Evolutionary conservation across 2,888 invertebrate species (phyloP).

Genomic region (Mimumesa dahlbomi): DNA sequence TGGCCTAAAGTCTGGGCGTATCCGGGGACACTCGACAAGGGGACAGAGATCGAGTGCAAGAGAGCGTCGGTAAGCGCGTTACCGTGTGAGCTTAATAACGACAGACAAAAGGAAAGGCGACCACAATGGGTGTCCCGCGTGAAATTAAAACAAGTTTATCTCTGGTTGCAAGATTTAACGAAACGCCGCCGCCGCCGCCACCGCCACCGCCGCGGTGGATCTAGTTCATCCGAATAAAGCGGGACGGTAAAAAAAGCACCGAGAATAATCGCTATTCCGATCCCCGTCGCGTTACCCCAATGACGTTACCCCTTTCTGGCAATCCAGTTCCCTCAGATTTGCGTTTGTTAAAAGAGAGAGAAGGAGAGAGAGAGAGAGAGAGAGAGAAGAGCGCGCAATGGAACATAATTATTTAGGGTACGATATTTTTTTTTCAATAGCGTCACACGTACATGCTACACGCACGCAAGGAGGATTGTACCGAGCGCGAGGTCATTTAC

Average conservation of each 20-base stretch:
- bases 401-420: conserved; percentile 43
- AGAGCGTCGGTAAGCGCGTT: conserved; percentile 13
- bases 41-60: conserved; percentile 19
- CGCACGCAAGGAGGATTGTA: background rate
- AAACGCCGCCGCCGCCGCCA: too few species aligned
- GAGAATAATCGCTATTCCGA: conserved; percentile 39
- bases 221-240: background rate
- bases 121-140: background rate
- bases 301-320: background rate
- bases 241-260: background rate
- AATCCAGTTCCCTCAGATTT: conserved; percentile 7
- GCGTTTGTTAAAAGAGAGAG: conserved; percentile 25
- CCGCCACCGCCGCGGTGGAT: background rate
- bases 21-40: background rate
- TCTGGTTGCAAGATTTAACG: background rate
- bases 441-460: background rate
- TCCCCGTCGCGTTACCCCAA: background rate
- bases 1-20: conserved; percentile 1
- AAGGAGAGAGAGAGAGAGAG: background rate
- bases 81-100: conserved; percentile 4
- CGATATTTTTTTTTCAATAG: conserved; percentile 30
- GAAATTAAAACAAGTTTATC: conserved; percentile 29
- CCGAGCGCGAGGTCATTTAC: conserved; percentile 35
- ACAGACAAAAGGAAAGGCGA: conserved; percentile 5
- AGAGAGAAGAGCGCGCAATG: conserved; percentile 1